Base-by-base conservation (phyloP, 92 coral and sea anemone species). In the Micromussa lordhowensis region DNA sequence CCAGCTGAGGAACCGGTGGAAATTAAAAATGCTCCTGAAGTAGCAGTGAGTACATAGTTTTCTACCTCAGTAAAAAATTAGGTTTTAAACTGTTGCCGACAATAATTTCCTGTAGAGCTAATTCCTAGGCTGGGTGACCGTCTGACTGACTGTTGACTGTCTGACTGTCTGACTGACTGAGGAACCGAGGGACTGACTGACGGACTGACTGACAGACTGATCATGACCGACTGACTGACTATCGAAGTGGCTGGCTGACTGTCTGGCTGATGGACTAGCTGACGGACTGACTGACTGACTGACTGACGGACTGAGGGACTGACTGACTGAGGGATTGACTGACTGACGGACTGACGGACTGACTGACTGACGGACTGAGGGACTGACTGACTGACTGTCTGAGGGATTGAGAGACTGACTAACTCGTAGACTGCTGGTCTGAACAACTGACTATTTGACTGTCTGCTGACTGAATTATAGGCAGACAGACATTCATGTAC, bases 1-100 rank as follows among this genome's bases (percentile, higher is more conserved):
- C 59, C 34, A 70, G 69, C 55, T n/a, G 80, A 68, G 71, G 73
- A 80, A 15, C 53, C 10, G 40, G 69, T 54, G 79, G 58, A 70
- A 26, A n/a, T 40, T 6, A 77, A 17, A 63, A 64, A 31, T 57
- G 31, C 66, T 53, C 66, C 75, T 16, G 84, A 77, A 44, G 18
- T 79, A 69, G 68, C 15, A 14, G 89, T 86, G 28, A 61, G 77
- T 64, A 61, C n/a, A n/a, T 36, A 28, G 19, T 24, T 14, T 61
- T 10, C 68, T 22, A 28, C 26, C 5, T 61, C 9, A n/a, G n/a
- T 44, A 44, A 4, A 26, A 66, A 5, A 26, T 26, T 26, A 66
- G 13, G 16, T 66, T n/a, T 66, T 6, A 30, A 63, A 24, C 30
- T 63, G 69, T 19, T 63, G 9, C 14, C 28, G n/a, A 24, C 30